A percentile compares a stretch with the other conserved stretches of the same genome.
Conservation (phyloP, 2,888 invertebrate genomes). For the Sinhomidia bicolor region DNA sequence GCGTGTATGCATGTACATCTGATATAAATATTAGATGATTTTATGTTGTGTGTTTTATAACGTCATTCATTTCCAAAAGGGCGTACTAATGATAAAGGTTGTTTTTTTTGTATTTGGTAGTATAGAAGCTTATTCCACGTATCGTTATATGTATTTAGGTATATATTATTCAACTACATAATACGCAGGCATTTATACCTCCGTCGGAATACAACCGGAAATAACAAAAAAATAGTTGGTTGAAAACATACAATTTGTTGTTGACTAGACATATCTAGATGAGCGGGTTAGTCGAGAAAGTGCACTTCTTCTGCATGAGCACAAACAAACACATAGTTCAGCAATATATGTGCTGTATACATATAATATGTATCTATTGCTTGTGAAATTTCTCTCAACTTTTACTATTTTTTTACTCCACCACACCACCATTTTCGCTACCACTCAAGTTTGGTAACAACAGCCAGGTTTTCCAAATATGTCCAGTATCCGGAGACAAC, state of each 20-base stretch:
- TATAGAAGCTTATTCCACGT: background rate
- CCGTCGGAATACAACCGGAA: slow-evolving; percentile 10
- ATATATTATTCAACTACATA: too few species aligned
- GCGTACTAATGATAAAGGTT: slow-evolving; percentile 2
- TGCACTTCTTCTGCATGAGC: slow-evolving; percentile 49
- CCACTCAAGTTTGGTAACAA: slow-evolving; percentile 1
- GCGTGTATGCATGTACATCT: background rate
- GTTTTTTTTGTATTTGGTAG: background rate
- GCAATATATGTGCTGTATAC: too few species aligned
- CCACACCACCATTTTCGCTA: background rate
- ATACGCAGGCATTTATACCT: background rate
- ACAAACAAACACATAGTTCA: background rate
- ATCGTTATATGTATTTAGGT: background rate
- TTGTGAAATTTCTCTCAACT: background rate
- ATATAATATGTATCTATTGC: background rate
- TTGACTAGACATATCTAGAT: slow-evolving; percentile 18
- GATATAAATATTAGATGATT: background rate
- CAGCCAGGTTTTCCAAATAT: slow-evolving; percentile 21
- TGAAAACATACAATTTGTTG: background rate
- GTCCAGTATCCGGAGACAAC: slow-evolving; percentile 23
- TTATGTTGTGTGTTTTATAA: slow-evolving; percentile 16
- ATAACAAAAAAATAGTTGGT: slow-evolving; percentile 14
- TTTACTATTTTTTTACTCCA: background rate
- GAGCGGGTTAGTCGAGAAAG: slow-evolving; percentile 55
- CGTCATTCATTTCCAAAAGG: slow-evolving; percentile 1